Evolutionary conservation across 1,140 invertebrate species (phyloP).

Genomic region (Drosophila murphyi): DNA sequence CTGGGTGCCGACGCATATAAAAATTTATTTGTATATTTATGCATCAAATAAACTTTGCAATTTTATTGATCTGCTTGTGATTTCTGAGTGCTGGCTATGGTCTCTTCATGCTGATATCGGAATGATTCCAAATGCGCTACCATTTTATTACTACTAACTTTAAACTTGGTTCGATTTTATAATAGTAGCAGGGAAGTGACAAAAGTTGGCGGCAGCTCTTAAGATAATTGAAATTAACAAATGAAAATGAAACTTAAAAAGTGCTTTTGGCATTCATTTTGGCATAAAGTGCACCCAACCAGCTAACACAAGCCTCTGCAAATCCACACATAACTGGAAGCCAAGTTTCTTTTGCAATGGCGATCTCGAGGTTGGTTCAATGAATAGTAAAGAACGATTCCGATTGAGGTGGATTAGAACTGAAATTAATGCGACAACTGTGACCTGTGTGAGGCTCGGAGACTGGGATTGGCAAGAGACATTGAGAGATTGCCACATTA

Average conservation of each 20-base stretch:
- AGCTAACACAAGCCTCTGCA: constrained; percentile 23
- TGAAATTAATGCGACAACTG: background rate
- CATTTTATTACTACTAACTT: constrained; percentile 9
- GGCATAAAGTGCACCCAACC: constrained; percentile 48
- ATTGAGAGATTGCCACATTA: constrained; percentile 41
- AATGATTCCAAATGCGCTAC: constrained; percentile 8
- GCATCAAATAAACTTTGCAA: constrained; percentile 71
- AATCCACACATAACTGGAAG: constrained; percentile 10
- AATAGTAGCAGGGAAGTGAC: constrained; percentile 20
- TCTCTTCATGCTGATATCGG: constrained; percentile 31
- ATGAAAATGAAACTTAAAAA: constrained; percentile 10
- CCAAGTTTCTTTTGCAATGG: constrained; percentile 38
- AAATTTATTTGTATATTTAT: constrained; percentile 81
- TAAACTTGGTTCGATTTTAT: constrained; percentile 24
- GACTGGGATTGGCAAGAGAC: background rate
- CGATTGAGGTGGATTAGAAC: no score
- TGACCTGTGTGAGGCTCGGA: background rate
- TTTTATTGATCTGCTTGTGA: constrained; percentile 78
- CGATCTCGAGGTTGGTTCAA: constrained; percentile 31
- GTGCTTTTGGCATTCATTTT: constrained; percentile 14
- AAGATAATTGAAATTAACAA: constrained; percentile 59
- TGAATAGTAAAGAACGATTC: constrained; percentile 63
- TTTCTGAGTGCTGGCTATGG: constrained; percentile 32
- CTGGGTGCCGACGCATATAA: constrained; percentile 45
- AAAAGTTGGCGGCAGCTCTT: constrained; percentile 47